These are phyloP conservation scores for Drosophila barbarae DNA, from an alignment of 2,888 invertebrate species.

Conservation along the genomic window DNA sequence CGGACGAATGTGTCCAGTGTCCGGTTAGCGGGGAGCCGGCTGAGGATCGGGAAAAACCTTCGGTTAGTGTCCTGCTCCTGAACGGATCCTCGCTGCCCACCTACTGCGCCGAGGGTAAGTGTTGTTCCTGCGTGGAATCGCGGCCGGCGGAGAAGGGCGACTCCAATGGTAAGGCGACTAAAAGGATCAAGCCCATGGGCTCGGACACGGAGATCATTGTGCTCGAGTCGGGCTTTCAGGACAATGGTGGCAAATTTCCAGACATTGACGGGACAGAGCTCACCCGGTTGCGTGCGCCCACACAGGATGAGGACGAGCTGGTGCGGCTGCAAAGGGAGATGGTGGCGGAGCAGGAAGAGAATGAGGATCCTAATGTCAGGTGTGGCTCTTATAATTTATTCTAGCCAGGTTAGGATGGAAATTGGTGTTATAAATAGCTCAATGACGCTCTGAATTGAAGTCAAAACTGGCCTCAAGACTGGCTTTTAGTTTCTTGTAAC, in stretches of 20 bases:
- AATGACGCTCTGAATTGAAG: background rate
- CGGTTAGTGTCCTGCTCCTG: constrained; percentile 53
- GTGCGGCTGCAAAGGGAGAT: background rate
- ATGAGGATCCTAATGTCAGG: constrained; percentile 11
- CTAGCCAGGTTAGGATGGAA: too few species aligned
- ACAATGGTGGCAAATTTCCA: constrained; percentile 37
- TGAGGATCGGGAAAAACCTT: constrained; percentile 11
- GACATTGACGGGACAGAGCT: constrained; percentile 53
- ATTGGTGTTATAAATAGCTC: background rate
- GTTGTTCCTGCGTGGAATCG: background rate
- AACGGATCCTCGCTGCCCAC: constrained; percentile 44
- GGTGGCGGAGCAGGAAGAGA: background rate
- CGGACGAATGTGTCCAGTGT: constrained; percentile 15
- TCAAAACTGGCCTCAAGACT: background rate
- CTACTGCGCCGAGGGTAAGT: constrained; percentile 30
- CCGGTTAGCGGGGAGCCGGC: constrained; percentile 4
- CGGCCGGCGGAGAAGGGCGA: background rate
- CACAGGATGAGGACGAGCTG: constrained; percentile 29
- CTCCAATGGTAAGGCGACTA: constrained; percentile 1
- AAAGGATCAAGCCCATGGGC: background rate
- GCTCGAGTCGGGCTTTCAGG: constrained; percentile 47
- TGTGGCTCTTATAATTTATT: background rate
- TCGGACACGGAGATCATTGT: constrained; percentile 55
- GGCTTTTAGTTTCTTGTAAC: background rate
- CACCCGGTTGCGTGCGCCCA: constrained; percentile 44